phyloP scores from a whole-genome alignment of 2,113 vertebrate species.

The Centropus unirufus region DNA sequence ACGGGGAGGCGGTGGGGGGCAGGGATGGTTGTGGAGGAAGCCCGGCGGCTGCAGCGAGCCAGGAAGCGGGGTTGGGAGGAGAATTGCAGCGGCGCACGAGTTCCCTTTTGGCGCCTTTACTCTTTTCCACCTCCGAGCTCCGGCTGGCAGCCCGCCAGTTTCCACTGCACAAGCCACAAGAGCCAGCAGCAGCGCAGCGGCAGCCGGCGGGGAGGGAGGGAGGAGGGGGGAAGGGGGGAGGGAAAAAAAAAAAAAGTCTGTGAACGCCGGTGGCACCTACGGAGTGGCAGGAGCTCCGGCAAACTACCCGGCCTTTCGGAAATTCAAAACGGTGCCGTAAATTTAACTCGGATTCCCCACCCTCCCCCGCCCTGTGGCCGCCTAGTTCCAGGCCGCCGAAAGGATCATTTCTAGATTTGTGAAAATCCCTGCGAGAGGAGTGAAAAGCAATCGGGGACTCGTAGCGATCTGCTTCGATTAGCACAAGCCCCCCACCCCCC shows the following conservation, averaged over 20 bases:
- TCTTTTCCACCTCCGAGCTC: conserved; percentile 59
- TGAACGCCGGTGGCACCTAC: neutral
- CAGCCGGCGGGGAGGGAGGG: neutral
- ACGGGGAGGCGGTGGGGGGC: neutral
- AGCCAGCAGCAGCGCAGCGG: conserved; percentile 20
- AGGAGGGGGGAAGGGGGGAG: neutral
- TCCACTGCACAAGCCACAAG: conserved; percentile 57
- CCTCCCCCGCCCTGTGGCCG: too few species aligned
- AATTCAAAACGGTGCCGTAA: neutral
- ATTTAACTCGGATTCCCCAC: neutral
- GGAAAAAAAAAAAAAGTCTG: neutral
- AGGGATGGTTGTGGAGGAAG: neutral
- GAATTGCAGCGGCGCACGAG: conserved; percentile 40
- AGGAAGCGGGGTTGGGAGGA: conserved; percentile 20
- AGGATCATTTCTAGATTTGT: conserved; percentile 21
- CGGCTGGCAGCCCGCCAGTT: conserved; percentile 68
- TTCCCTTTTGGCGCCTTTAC: conserved; percentile 67
- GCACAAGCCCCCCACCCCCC: neutral
- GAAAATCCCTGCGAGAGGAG: neutral
- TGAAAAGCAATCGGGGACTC: neutral
- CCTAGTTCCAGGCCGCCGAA: neutral
- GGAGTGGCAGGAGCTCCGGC: neutral
- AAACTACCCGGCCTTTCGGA: neutral
- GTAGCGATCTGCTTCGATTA: conserved; percentile 12
- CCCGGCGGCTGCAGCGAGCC: conserved; percentile 20